Evolutionary conservation across 2,797 vertebrate genomes (phyloP), one percentile per base, ranked within the genome.

Genomic region (Sparidentex hasta): DNA sequence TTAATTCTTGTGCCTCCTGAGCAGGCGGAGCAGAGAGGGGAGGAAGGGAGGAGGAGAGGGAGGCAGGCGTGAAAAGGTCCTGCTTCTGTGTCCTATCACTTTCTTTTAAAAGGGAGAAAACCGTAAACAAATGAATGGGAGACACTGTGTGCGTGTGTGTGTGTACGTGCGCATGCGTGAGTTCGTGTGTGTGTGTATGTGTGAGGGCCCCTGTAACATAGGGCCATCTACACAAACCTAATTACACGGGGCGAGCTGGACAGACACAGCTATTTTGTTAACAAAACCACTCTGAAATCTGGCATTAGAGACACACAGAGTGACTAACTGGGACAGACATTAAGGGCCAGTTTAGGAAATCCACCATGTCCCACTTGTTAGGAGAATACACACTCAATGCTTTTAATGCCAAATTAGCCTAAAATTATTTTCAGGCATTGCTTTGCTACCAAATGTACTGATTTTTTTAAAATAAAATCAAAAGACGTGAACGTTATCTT

Each of bases 231-330:
- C 88, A 94, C 91, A 93, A 85, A 89, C 91, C 88, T 89, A 94
- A 95, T 95, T 94, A 95, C 94, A 94, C 89, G 93, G 93, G 91
- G 91, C 75, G 82, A 91, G 91, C 81, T 85, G 94, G 88, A 93
- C 92, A 74, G 93, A 94, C 94, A 94, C 92, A 95, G 93, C 83
- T 80, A 93, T 95, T 93, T 93, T 80, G 90, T 87, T 91, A 85
- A 95, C 93, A 95, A 95, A 95, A 94, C 91, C 81, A 65, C 70
- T 80, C 83, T 89, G 92, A 93, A 93, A 93, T 88, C 41, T 90
- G 85, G 89, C 92, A 86, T 94, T 87, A 90, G 82, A 64, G 83
- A 84, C 89, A 83, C 88, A 76, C 57, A 87, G 65, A 85, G 88
- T 64, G 82, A 86, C 88, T 68, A 91, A 88, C 83, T 4, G 76